A percentile compares a stretch with the other conserved stretches of the same genome.
phyloP scores from a whole-genome alignment of 2,113 vertebrate genomes.

The Grantiella picta region DNA sequence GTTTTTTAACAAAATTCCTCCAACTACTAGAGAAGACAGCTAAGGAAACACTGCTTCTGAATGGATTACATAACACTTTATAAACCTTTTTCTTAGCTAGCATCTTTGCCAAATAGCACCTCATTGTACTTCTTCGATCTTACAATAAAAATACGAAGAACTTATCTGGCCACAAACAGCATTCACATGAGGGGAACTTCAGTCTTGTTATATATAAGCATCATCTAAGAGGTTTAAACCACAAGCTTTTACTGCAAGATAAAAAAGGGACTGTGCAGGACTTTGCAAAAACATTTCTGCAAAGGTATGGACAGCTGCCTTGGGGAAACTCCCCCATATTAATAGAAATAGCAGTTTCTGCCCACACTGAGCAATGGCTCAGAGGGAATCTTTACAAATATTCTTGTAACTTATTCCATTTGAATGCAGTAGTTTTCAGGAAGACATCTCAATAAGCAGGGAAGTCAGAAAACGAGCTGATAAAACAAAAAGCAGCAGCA shows the following conservation, averaged over 20 bases:
- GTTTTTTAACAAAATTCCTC: neutral
- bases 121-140: neutral
- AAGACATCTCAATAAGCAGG: neutral
- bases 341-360: slow-evolving; percentile 45
- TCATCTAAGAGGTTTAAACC: slow-evolving; percentile 53
- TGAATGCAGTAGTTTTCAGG: neutral
- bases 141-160: slow-evolving; percentile 17
- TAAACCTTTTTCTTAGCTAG: slow-evolving; percentile 7
- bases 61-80: neutral
- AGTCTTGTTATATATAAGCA: slow-evolving; percentile 28
- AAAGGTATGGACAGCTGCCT: slow-evolving; percentile 25
- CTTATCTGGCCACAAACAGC: neutral
- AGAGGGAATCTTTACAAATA: slow-evolving; percentile 17
- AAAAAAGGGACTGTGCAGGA: neutral
- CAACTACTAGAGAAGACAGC: neutral
- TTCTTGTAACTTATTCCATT: neutral
- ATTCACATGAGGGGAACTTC: slow-evolving; percentile 31
- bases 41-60: neutral
- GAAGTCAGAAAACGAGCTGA: neutral
- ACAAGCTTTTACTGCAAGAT: slow-evolving; percentile 50
- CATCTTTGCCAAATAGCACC: slow-evolving; percentile 16
- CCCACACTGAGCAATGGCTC: neutral
- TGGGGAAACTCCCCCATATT: slow-evolving; percentile 56
- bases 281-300: slow-evolving; percentile 47
- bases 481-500: neutral